Evolutionary conservation across 2,888 invertebrate genomes (phyloP).

Genomic region (Eupeodes latifasciatus): DNA sequence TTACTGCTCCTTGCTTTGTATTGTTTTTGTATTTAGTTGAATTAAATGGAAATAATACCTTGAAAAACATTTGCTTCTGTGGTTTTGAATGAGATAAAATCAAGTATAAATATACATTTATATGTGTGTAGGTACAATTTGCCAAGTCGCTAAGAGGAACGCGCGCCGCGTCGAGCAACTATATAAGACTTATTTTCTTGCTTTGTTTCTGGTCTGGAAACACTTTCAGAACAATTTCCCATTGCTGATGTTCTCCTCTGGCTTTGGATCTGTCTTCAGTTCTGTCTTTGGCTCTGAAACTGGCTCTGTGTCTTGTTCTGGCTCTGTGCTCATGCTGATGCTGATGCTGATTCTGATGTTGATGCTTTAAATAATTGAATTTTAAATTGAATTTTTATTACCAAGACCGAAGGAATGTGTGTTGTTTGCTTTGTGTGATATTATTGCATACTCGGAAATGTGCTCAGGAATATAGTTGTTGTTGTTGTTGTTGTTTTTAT

Average conservation of each 20-base stretch:
- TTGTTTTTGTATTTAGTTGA: conserved; percentile 24
- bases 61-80: conserved; percentile 6
- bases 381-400: conserved; percentile 33
- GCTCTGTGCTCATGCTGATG: too few relatives aligned
- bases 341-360: neutral
- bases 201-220: neutral
- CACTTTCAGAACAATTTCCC: neutral
- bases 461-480: neutral
- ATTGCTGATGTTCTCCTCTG: neutral
- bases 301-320: too few relatives aligned
- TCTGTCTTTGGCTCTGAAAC: too few relatives aligned
- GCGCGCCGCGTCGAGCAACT: too few relatives aligned
- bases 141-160: neutral
- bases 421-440: neutral
- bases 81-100: neutral
- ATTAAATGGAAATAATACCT: conserved; percentile 29
- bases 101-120: neutral
- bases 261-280: too few relatives aligned
- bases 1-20: neutral
- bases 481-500: neutral
- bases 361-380: conserved; percentile 27
- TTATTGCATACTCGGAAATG: neutral
- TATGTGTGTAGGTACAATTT: neutral
- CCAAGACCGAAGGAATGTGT: neutral
- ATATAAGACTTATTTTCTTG: neutral